Evolutionary conservation across 1,140 invertebrate species (phyloP), one percentile per base, ranked within the genome.

Genomic region (Grapholita molesta): DNA sequence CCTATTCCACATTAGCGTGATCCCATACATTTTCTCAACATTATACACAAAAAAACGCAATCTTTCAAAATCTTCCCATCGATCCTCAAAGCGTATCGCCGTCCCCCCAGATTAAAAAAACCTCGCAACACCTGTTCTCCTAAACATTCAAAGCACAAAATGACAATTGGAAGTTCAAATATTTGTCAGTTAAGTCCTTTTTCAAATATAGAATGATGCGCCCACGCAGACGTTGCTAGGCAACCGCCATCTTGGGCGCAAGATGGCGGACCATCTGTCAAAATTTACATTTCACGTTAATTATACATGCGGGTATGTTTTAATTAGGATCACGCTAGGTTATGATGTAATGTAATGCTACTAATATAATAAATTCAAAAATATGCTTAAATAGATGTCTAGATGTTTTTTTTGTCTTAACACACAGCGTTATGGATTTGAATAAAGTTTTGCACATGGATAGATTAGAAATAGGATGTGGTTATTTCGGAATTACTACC

Each of bases 201-300:
- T 48, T 18, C 2, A 18, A 48, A 21, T 48, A 18, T 21, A 2
- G 42, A 4, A 9, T 5, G 3, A 9, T 85, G 82, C 86, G 75
- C 84, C 84, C 71, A 81, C 85, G 84, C 85, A 88, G 83, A 82
- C 84, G 86, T 74, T 73, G 77, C 78, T 72, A 76, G 52, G 75
- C 73, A 73, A 78, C 80, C 79, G 83, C 85, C 83, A 84, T 85
- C 77, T 84, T 77, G 71, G 30, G 57, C n/a, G 15, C 70, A 74
- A 73, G 70, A 84, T 83, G 77, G 84, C 78, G 67, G 74, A 71
- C 86, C 88, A 90, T 88, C 85, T 90, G 88, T 88, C 86, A 86
- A 87, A 89, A 84, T 80, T 78, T 71, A 82, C 75, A 82, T 83
- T 79, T 72, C 68, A 70, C 64, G 70, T 72, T 76, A 72, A 75